Evolutionary conservation across 2,888 invertebrate species (phyloP).

Genomic region (Isotomurus palustris): DNA sequence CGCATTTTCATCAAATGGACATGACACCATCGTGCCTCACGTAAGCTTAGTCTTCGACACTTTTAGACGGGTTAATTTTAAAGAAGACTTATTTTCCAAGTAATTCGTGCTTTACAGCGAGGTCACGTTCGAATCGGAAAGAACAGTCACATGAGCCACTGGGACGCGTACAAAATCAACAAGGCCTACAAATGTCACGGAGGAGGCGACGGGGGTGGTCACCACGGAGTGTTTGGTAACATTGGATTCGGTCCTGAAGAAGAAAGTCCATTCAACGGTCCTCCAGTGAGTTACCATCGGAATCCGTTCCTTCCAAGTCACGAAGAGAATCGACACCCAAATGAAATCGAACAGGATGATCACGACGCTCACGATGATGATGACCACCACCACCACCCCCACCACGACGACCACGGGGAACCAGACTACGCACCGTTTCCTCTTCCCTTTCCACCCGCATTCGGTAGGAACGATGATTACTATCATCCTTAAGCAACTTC

Average conservation of each 20-base stretch:
- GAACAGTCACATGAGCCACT: conserved; percentile 26
- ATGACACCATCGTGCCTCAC: conserved; percentile 24
- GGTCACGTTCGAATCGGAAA: conserved; percentile 18
- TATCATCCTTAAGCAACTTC: not conserved
- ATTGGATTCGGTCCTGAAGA: conserved; percentile 11
- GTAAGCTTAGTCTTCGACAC: conserved; percentile 8
- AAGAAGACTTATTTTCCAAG: conserved; percentile 2
- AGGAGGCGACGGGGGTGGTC: conserved; percentile 9
- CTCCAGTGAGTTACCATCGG: conserved; percentile 8
- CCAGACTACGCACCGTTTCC: conserved; percentile 1
- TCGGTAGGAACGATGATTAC: not conserved
- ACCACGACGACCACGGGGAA: not conserved
- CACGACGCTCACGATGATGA: no score
- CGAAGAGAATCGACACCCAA: not conserved
- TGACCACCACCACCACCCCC: no score
- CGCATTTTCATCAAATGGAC: conserved; percentile 23
- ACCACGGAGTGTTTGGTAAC: not conserved
- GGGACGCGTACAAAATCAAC: conserved; percentile 31
- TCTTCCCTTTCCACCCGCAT: not conserved
- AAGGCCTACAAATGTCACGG: conserved; percentile 26
- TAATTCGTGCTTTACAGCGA: conserved; percentile 14
- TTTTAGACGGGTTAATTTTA: not conserved
- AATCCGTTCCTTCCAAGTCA: not conserved
- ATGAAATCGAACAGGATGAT: conserved; percentile 5
- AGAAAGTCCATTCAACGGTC: no score